Evolutionary conservation across 2,797 vertebrate genomes (phyloP), one percentile per base, ranked within the genome.

Genomic region (Pempheris klunzingeri): DNA sequence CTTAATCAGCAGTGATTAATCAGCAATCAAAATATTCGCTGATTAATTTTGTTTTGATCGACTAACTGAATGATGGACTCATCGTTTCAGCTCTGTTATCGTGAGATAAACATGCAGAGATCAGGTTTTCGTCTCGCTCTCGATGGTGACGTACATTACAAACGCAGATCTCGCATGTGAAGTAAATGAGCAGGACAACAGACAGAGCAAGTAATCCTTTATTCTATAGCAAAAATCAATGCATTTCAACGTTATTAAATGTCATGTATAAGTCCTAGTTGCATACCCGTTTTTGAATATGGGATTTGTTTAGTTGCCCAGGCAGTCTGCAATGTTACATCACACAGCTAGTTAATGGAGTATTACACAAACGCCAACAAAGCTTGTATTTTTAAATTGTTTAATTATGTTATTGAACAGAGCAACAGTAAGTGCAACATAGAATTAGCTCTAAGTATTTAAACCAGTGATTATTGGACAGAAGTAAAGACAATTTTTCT

Each of bases 321-420:
- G n/a, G 18, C 4, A 38, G 20, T 66, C 12, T 26, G 32, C 4
- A 41, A 26, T 22, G 15, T 9, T 4, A 58, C 10, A 12, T 34
- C 20, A 50, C 20, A 11, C 2, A n/a, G 9, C 7, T 14, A 39
- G 4, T 20, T 58, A 6, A 63, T 10, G 3, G 12, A 70, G 32
- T 0, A 38, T 6, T 15, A 69, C 32, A 78, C 62, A 60, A 58
- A 66, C 30, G 70, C 71, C 54, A 84, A 3, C n/a, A 53, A 7
- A 57, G 38, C 22, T 55, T 20, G 3, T 3, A 4, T 26, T 39
- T 32, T 71, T 18, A 54, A 70, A 46, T 74, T 39, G 28, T 87
- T 89, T 80, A 73, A 78, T 88, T 1, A 14, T 18, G 0, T 83
- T 77, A 55, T 39, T 59, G 55, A 74, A 77, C 53, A 71, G 50